phyloP scores from a whole-genome alignment of 1,140 invertebrate species.

The Drosophila malerkotliana region DNA sequence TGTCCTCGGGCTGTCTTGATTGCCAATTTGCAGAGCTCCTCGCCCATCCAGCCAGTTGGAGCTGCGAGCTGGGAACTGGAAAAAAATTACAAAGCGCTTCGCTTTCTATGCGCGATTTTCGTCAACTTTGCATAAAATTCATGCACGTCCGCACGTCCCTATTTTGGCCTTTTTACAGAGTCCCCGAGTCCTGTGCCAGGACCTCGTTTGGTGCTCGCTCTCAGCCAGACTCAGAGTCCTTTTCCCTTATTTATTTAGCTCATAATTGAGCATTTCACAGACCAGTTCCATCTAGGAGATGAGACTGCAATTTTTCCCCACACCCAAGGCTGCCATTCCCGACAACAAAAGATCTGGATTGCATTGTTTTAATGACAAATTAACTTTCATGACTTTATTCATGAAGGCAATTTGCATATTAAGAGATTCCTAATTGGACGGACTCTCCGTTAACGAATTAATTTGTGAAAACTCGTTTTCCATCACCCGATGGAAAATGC shows the following conservation, averaged over 20 bases:
- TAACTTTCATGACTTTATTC: conserved; percentile 71
- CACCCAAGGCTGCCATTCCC: conserved; percentile 25
- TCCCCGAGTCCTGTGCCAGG: conserved; percentile 12
- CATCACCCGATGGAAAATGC: conserved; percentile 2
- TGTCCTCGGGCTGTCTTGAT: conserved; percentile 56
- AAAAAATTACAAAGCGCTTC: conserved; percentile 44
- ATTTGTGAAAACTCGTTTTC: conserved; percentile 3
- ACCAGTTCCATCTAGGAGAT: background rate
- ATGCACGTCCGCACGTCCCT: conserved; percentile 55
- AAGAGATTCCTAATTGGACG: conserved; percentile 52
- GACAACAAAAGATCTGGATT: conserved; percentile 40
- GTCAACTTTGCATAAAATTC: conserved; percentile 80
- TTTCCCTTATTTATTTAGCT: conserved; percentile 62
- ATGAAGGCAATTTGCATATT: conserved; percentile 65
- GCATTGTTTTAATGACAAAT: conserved; percentile 75
- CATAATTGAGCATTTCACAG: conserved; percentile 58
- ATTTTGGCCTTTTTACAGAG: background rate
- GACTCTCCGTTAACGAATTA: conserved; percentile 9
- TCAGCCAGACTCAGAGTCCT: conserved; percentile 30
- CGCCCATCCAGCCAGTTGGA: background rate
- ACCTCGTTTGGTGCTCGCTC: conserved; percentile 21
- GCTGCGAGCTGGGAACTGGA: too few relatives aligned
- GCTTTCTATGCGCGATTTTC: conserved; percentile 63
- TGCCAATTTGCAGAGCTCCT: conserved; percentile 63
- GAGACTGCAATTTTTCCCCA: conserved; percentile 36